Conservation (phyloP, 2,113 vertebrate species). For the Lepus americanus region DNA sequence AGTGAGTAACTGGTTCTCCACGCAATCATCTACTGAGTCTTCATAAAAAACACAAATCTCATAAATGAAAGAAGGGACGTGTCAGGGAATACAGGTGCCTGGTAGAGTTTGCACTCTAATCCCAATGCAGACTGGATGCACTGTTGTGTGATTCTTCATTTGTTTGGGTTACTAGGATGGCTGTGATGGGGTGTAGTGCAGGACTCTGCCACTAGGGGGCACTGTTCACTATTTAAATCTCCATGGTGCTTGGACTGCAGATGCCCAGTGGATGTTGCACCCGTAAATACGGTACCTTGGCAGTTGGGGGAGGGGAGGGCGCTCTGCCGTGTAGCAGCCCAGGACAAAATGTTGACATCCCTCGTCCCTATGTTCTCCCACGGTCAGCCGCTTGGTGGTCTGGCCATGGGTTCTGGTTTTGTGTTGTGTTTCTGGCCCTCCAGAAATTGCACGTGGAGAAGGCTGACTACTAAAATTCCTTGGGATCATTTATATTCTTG, state of each 20-base stretch:
- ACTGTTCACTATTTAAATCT: neutral
- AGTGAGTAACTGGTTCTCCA: neutral
- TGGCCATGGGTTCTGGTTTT: neutral
- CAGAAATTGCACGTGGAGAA: neutral
- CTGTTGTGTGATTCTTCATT: too few species aligned
- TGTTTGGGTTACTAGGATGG: too few species aligned
- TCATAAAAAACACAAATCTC: constrained; percentile 1
- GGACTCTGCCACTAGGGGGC: neutral
- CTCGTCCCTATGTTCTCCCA: neutral
- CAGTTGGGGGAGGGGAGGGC: neutral
- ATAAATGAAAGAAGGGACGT: neutral
- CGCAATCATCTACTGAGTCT: neutral
- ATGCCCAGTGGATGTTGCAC: neutral
- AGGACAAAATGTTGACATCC: neutral
- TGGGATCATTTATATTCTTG: neutral
- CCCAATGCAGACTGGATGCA: neutral
- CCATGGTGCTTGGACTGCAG: neutral
- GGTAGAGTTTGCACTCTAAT: neutral
- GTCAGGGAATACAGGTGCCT: neutral
- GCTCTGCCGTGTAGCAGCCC: too few species aligned
- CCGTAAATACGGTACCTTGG: neutral
- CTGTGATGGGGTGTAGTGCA: too few species aligned
- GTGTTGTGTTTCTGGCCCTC: neutral
- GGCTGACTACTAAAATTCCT: neutral
- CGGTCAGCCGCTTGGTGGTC: neutral